phyloP scores from a whole-genome alignment of 1,140 invertebrate genomes.

The Drosophila tristis region DNA sequence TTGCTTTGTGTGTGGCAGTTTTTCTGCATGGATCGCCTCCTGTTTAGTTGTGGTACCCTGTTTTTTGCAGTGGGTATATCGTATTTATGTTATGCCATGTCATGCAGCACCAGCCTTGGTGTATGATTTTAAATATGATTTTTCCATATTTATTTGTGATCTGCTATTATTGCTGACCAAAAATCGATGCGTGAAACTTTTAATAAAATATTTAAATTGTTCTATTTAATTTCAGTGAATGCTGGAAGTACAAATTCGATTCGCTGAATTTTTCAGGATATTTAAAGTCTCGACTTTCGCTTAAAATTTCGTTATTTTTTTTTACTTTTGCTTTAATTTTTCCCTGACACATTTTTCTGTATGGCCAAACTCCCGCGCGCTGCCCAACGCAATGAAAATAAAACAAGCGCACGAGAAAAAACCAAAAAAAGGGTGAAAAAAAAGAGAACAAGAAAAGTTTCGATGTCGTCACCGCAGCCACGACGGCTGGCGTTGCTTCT shows the following conservation, averaged over 20 bases:
- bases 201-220: too few relatives aligned
- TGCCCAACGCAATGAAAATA: constrained; percentile 40
- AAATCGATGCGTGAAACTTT: too few relatives aligned
- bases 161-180: too few relatives aligned
- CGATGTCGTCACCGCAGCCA: constrained; percentile 34
- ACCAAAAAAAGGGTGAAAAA: constrained; percentile 25
- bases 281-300: background rate
- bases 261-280: background rate
- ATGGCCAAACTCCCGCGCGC: constrained; percentile 31
- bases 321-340: constrained; percentile 30
- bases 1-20: constrained; percentile 47
- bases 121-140: too few relatives aligned
- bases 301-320: background rate
- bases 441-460: constrained; percentile 27
- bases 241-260: too few relatives aligned
- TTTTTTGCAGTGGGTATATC: background rate
- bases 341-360: constrained; percentile 45
- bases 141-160: too few relatives aligned
- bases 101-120: too few relatives aligned
- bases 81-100: background rate
- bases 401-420: constrained; percentile 17
- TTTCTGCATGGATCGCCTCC: constrained; percentile 32
- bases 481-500: constrained; percentile 39
- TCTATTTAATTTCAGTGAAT: too few relatives aligned
- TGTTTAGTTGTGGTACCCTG: constrained; percentile 15